Evolutionary conservation across 1,140 invertebrate genomes (phyloP).

Genomic region (Magallana gigas): DNA sequence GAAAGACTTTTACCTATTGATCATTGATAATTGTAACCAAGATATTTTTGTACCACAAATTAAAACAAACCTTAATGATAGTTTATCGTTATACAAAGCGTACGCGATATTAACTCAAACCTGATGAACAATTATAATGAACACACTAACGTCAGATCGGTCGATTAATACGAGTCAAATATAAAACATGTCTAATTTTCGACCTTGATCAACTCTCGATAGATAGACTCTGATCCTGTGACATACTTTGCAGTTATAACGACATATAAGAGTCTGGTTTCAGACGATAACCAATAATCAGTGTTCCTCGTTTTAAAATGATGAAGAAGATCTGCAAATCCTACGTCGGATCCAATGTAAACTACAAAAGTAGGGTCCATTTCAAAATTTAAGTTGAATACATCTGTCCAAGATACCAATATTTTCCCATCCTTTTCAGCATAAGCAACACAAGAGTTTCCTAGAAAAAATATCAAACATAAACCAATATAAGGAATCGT

Average conservation of each 20-base stretch:
- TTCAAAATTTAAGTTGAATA: neutral
- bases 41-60: too few relatives aligned
- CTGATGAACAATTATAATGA: too few relatives aligned
- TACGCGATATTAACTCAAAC: too few relatives aligned
- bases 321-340: conserved; percentile 10
- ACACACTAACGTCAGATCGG: too few relatives aligned
- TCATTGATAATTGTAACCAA: too few relatives aligned
- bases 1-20: too few relatives aligned
- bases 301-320: neutral
- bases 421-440: neutral
- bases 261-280: neutral
- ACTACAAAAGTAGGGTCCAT: conserved; percentile 12
- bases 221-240: neutral
- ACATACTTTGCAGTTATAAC: conserved; percentile 15
- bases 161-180: too few relatives aligned
- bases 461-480: neutral
- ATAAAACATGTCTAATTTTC: neutral
- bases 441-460: neutral
- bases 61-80: too few relatives aligned
- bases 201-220: neutral
- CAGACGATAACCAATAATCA: neutral
- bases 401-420: conserved; percentile 23
- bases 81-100: too few relatives aligned
- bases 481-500: neutral
- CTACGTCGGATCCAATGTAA: neutral